Conservation (phyloP, 2,113 vertebrate genomes). For the Chaetura pelagica region DNA sequence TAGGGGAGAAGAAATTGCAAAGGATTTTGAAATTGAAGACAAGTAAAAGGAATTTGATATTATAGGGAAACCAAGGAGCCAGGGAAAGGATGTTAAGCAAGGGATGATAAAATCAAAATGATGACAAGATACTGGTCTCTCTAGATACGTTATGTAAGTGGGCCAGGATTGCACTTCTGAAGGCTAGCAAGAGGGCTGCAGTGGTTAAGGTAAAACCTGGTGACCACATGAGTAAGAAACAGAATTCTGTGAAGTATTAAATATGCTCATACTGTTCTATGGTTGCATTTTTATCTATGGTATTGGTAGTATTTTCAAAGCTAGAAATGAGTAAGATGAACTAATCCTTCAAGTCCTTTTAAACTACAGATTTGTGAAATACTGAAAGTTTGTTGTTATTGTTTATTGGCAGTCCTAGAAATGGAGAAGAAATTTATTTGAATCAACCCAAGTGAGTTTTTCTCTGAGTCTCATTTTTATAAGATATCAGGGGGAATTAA, state of each 20-base stretch:
- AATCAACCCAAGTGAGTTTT: background rate
- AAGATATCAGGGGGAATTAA: background rate
- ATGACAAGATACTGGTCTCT: conserved; percentile 14
- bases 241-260: background rate
- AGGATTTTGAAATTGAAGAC: background rate
- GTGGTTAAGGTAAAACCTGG: background rate
- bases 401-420: background rate
- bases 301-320: background rate
- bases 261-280: background rate
- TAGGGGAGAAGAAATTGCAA: background rate
- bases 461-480: background rate
- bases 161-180: background rate
- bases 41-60: background rate
- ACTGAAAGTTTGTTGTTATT: background rate
- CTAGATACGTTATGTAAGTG: background rate
- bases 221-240: background rate
- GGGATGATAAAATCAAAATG: background rate
- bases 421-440: background rate
- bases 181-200: background rate
- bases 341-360: background rate
- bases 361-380: background rate
- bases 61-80: background rate
- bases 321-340: background rate
- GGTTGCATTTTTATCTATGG: background rate
- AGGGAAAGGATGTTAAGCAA: background rate